Percentiles rank a stretch among this genome's conserved stretches.
Conservation (phyloP, 2,113 vertebrate genomes). For the Agapornis roseicollis region DNA sequence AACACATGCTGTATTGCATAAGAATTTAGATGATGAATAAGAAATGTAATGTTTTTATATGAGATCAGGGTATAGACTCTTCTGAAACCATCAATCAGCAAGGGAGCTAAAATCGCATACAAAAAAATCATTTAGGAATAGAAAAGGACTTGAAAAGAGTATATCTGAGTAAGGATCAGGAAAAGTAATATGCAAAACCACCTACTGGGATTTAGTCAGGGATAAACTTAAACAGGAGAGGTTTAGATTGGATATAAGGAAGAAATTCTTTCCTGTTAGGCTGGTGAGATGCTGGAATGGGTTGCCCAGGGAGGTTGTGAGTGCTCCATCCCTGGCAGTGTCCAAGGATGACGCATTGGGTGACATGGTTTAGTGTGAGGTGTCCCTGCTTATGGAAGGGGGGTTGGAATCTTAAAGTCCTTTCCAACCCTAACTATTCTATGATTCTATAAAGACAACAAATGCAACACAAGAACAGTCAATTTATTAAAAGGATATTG, state of each 20-base stretch:
- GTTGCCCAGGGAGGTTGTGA: no score
- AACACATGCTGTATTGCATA: background rate
- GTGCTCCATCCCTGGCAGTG: no score
- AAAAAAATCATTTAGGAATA: background rate
- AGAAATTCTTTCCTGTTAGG: no score
- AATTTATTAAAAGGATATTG: background rate
- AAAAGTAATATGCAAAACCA: background rate
- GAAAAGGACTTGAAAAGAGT: background rate
- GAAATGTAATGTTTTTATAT: background rate
- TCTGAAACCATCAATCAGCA: background rate
- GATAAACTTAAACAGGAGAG: no score
- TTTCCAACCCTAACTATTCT: no score
- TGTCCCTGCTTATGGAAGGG: no score
- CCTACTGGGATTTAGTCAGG: background rate
- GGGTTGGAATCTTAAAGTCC: no score
- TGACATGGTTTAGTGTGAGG: no score
- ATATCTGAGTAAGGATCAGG: background rate
- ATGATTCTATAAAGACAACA: no score
- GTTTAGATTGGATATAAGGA: no score
- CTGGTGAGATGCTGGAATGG: no score
- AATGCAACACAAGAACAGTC: background rate
- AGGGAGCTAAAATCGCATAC: background rate
- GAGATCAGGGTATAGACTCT: background rate
- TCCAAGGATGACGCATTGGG: no score
- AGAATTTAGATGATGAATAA: background rate